These are phyloP conservation scores for Ypsolopha sequella DNA, from an alignment of 2,888 invertebrate genomes.

Conservation along the genomic window DNA sequence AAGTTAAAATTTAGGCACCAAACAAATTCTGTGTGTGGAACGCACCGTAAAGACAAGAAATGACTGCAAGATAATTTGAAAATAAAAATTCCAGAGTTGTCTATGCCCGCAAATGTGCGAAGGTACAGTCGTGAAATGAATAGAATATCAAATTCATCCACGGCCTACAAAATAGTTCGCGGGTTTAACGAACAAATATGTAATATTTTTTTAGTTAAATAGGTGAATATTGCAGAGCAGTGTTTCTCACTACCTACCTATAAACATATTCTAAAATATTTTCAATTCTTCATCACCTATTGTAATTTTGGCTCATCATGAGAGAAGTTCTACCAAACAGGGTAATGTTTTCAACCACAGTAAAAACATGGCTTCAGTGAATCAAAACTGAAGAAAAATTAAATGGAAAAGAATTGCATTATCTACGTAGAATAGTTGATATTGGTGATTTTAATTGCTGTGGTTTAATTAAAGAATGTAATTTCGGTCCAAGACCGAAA, in stretches of 20 bases:
- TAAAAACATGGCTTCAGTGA: not conserved
- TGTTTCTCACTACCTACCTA: too few relatives aligned
- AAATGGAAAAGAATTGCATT: not conserved
- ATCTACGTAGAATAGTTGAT: not conserved
- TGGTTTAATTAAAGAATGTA: not conserved
- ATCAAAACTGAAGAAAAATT: too few relatives aligned
- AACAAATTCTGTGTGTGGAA: not conserved
- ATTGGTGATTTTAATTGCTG: not conserved
- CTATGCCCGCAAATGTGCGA: not conserved
- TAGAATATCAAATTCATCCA: too few relatives aligned
- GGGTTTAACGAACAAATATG: too few relatives aligned
- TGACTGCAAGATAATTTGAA: not conserved
- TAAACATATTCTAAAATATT: too few relatives aligned
- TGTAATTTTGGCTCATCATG: too few relatives aligned
- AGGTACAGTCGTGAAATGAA: not conserved
- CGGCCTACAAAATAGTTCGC: too few relatives aligned
- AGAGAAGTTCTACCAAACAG: not conserved
- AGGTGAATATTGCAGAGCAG: not conserved
- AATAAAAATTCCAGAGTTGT: too few relatives aligned
- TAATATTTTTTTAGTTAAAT: not conserved
- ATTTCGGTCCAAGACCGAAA: not conserved
- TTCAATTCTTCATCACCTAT: too few relatives aligned
- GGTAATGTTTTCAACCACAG: not conserved
- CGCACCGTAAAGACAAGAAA: not conserved
- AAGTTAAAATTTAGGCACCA: conserved; percentile 44